These are phyloP conservation scores for Urocyon cinereoargenteus DNA, from an alignment of 2,797 vertebrate genomes.

Conservation along the genomic window DNA sequence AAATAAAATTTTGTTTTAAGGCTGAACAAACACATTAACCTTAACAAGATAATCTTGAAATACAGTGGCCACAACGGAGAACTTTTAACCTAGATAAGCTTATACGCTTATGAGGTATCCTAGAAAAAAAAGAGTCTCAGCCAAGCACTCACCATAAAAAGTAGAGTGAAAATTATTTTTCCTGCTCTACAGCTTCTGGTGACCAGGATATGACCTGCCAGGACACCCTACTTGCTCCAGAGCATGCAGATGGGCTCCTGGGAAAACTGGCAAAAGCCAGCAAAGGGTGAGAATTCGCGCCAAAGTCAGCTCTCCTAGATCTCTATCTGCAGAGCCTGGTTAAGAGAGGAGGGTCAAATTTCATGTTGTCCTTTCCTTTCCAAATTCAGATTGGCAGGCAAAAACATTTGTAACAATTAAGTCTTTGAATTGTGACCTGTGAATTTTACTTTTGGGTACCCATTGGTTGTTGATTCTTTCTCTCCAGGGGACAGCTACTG, in stretches of 20 bases:
- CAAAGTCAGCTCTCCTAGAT: not conserved
- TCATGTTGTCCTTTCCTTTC: not conserved
- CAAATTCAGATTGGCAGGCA: not conserved
- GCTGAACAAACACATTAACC: not conserved
- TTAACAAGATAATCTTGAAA: not conserved
- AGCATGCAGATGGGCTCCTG: not conserved
- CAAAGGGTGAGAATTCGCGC: not conserved
- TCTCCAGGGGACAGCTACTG: not conserved
- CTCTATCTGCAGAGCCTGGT: not conserved
- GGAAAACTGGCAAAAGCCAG: not conserved
- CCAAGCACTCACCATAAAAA: not conserved
- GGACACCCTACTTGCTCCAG: not conserved
- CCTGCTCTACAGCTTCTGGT: not conserved
- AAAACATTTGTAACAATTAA: not conserved
- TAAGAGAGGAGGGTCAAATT: not conserved
- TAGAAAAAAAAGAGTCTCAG: not conserved
- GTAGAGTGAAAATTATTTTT: not conserved
- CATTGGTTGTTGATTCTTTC: not conserved
- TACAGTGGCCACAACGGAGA: not conserved
- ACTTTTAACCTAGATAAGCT: not conserved
- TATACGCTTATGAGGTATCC: not conserved
- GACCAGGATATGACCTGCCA: not conserved
- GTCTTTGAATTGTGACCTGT: not conserved
- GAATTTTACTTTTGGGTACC: not conserved
- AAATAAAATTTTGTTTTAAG: not conserved